A percentile compares a stretch with the other conserved stretches of the same genome.
These are phyloP conservation scores for Cyaniris semiargus DNA, from an alignment of 2,888 invertebrate genomes.

Conservation along the genomic window DNA sequence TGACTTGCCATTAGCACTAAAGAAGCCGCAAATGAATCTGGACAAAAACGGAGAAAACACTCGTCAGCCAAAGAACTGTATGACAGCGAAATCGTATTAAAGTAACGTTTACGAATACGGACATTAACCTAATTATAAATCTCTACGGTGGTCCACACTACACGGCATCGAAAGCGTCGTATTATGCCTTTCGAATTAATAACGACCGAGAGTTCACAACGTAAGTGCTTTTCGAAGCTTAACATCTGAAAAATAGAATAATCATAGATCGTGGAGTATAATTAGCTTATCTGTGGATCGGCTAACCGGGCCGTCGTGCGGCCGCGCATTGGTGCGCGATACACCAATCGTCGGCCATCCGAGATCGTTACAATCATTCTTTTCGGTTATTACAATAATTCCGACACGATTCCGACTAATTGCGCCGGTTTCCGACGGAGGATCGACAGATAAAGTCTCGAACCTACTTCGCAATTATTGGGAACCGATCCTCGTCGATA, in stretches of 20 bases:
- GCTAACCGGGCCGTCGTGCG: slow-evolving; percentile 61
- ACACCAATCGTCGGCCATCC: slow-evolving; percentile 68
- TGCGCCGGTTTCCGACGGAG: slow-evolving; percentile 71
- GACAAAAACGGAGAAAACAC: not conserved
- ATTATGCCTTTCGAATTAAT: slow-evolving; percentile 58
- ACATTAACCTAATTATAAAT: not conserved
- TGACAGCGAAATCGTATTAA: not conserved
- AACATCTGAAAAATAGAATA: slow-evolving; percentile 67
- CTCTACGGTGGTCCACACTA: slow-evolving; percentile 29
- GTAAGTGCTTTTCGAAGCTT: slow-evolving; percentile 54
- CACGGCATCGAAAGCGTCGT: slow-evolving; percentile 34
- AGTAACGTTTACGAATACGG: not conserved
- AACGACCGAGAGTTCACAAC: slow-evolving; percentile 52
- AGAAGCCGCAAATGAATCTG: not conserved
- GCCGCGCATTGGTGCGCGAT: slow-evolving; percentile 71
- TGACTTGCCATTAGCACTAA: not conserved
- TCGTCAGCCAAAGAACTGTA: not conserved
- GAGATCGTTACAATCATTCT: slow-evolving; percentile 73
- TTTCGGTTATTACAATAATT: slow-evolving; percentile 80
- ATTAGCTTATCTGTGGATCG: slow-evolving; percentile 74
- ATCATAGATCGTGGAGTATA: slow-evolving; percentile 64
- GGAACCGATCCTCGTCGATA: slow-evolving; percentile 56
- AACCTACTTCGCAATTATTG: slow-evolving; percentile 52
- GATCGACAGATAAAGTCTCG: slow-evolving; percentile 52
- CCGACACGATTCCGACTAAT: slow-evolving; percentile 75